Conservation (phyloP, 2,113 vertebrate genomes). For the Lophochroa leadbeateri region DNA sequence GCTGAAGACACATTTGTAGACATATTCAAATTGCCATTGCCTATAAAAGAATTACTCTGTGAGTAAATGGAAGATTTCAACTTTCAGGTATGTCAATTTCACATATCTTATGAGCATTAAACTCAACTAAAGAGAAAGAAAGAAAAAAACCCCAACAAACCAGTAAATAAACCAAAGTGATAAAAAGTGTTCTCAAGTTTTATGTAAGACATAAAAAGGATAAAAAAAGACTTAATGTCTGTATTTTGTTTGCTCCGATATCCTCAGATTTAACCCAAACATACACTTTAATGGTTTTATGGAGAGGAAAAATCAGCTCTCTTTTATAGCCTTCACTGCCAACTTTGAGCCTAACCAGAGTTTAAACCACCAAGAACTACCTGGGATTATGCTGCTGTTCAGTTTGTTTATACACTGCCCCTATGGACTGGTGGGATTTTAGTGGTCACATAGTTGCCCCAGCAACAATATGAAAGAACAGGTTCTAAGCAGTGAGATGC, state of each 20-base stretch:
- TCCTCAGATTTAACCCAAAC: not conserved
- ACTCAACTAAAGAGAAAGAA: not conserved
- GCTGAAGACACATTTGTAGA: not conserved
- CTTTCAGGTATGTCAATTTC: not conserved
- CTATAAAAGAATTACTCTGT: not conserved
- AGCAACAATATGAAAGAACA: not conserved
- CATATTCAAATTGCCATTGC: not conserved
- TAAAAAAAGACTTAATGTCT: not conserved
- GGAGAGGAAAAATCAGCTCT: conserved; percentile 2
- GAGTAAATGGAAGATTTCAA: not conserved
- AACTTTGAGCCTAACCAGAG: not conserved
- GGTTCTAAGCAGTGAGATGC: not conserved
- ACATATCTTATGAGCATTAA: not conserved
- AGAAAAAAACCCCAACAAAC: not conserved
- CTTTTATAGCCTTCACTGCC: conserved; percentile 26
- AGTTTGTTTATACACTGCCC: not conserved
- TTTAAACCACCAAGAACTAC: not conserved
- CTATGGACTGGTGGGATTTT: not conserved
- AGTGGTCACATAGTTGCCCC: not conserved
- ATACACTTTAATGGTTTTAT: not conserved
- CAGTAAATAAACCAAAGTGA: not conserved
- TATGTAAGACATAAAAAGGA: conserved; percentile 12
- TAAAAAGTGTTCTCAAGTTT: not conserved
- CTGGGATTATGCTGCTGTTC: not conserved
- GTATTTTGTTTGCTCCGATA: not conserved